phyloP scores from a whole-genome alignment of 2,888 invertebrate species.

The Pseudococcus longispinus region DNA sequence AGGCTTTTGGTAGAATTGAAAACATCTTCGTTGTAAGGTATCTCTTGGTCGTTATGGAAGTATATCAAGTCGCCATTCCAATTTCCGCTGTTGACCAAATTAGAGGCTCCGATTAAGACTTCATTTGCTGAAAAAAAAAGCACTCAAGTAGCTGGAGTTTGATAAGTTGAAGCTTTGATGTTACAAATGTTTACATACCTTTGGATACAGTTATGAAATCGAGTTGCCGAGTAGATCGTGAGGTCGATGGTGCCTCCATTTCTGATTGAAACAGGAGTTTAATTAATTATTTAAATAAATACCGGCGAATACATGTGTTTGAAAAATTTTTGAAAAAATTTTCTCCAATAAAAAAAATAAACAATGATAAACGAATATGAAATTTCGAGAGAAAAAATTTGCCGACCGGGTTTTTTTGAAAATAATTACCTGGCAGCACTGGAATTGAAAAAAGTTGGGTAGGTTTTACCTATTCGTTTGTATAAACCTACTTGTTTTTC shows the following conservation, averaged over 20 bases:
- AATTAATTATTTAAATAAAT: not conserved
- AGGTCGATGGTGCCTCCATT: not conserved
- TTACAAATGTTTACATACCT: constrained; percentile 20
- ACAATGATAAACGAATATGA: not conserved
- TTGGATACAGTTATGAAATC: constrained; percentile 22
- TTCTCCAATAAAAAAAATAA: not conserved
- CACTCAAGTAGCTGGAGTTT: not conserved
- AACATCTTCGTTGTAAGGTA: not conserved
- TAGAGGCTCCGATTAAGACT: constrained; percentile 26
- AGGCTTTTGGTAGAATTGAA: not conserved
- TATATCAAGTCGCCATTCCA: constrained; percentile 44
- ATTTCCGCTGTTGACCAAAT: constrained; percentile 15
- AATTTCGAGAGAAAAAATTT: not conserved
- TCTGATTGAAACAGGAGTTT: not conserved
- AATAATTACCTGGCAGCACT: not conserved
- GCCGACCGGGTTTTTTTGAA: not conserved
- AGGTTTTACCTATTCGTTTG: not conserved
- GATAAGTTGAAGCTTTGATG: not conserved
- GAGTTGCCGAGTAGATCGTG: not conserved
- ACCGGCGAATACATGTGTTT: not conserved
- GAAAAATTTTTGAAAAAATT: not conserved
- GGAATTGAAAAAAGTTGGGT: not conserved
- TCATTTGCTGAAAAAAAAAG: not conserved
- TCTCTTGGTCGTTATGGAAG: not conserved
- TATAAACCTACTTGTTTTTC: not conserved